Conservation (phyloP, 1,140 invertebrate genomes). For the Drosophila pruinosa region DNA sequence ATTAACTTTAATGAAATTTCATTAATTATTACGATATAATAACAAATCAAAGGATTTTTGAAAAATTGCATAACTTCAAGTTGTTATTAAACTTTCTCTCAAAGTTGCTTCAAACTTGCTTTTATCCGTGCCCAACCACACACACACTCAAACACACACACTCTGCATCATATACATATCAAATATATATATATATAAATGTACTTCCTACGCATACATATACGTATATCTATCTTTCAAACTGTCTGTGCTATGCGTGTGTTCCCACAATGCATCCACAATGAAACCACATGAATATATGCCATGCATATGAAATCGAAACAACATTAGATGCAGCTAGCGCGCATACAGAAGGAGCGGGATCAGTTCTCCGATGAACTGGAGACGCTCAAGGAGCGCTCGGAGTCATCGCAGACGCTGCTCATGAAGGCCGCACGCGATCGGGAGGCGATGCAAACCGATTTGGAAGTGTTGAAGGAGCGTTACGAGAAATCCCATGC, state of each 20-base stretch:
- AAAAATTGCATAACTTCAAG: too few relatives aligned
- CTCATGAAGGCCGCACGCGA: slow-evolving; percentile 93
- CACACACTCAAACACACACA: not conserved
- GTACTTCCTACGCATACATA: slow-evolving; percentile 8
- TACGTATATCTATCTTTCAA: slow-evolving; percentile 71
- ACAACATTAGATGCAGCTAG: slow-evolving; percentile 85
- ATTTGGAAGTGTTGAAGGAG: slow-evolving; percentile 93
- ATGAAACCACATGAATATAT: slow-evolving; percentile 3
- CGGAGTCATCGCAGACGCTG: slow-evolving; percentile 91
- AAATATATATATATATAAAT: slow-evolving; percentile 12
- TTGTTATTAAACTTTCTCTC: not conserved
- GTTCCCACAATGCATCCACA: not conserved
- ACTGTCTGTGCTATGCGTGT: slow-evolving; percentile 41
- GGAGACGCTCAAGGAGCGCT: slow-evolving; percentile 90
- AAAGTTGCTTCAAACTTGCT: not conserved
- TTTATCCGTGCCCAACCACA: not conserved
- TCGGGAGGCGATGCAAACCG: slow-evolving; percentile 91
- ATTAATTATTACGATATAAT: too few relatives aligned
- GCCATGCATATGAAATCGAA: not conserved
- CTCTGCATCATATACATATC: slow-evolving; percentile 11
- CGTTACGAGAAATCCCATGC: slow-evolving; percentile 93
- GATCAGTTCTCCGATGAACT: slow-evolving; percentile 91
- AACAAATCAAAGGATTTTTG: too few relatives aligned
- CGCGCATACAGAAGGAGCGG: slow-evolving; percentile 93
- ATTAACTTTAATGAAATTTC: too few relatives aligned